Conservation (phyloP, 2,113 vertebrate species). For the Rhabdornis inornatus region DNA sequence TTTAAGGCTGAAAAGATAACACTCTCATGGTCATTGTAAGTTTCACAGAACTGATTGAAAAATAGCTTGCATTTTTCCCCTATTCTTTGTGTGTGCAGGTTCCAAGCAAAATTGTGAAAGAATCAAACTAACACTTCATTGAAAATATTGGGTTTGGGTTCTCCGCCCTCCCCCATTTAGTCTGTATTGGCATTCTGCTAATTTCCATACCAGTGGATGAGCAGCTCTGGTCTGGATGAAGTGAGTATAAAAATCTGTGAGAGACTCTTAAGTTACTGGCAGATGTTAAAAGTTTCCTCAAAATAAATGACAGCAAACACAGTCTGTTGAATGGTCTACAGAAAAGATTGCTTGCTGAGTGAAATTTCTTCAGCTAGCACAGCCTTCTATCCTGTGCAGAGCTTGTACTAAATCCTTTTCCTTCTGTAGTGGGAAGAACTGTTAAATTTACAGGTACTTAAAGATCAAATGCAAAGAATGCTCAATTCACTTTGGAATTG, state of each 20-base stretch:
- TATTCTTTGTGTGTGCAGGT: neutral
- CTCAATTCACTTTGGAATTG: conserved; percentile 10
- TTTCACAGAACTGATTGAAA: neutral
- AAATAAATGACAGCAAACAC: neutral
- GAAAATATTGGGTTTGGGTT: neutral
- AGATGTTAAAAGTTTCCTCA: neutral
- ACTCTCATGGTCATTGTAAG: neutral
- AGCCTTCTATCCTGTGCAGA: neutral
- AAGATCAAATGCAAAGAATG: neutral
- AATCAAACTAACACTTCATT: neutral
- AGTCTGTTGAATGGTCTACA: neutral
- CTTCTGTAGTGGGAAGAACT: neutral
- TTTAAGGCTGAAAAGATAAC: neutral
- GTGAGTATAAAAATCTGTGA: neutral
- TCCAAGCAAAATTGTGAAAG: neutral
- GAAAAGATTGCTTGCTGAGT: neutral
- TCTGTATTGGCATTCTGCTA: neutral
- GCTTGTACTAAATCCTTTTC: neutral
- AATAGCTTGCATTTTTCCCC: rapidly evolving
- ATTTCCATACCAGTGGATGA: neutral
- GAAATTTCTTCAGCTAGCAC: neutral
- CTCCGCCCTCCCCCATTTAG: neutral
- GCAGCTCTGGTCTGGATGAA: neutral
- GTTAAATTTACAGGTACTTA: conserved; percentile 17
- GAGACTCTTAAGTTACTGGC: neutral